A percentile compares a stretch with the other conserved stretches of the same genome.
Evolutionary conservation across 2,113 vertebrate species (phyloP).

Genomic region (Tricholaema leucomelas): DNA sequence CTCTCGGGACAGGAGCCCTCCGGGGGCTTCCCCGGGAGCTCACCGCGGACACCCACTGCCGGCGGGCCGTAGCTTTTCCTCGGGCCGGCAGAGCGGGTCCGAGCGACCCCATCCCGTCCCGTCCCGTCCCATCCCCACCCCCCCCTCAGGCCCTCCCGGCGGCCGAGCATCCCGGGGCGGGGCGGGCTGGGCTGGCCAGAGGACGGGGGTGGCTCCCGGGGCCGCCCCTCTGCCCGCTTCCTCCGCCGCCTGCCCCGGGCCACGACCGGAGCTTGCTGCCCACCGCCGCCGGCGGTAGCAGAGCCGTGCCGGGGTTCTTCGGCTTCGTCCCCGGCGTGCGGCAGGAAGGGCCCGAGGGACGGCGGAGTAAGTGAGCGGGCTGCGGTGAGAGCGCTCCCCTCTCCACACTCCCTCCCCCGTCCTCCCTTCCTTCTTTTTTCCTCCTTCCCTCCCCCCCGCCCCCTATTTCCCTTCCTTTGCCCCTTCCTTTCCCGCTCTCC

Average conservation of each 20-base stretch:
- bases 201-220: not conserved
- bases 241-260: not conserved
- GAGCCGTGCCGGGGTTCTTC: not conserved
- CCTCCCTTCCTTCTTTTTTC: too few species aligned
- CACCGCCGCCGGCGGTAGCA: not conserved
- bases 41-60: too few species aligned
- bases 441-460: too few species aligned
- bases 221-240: not conserved
- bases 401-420: too few species aligned
- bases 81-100: not conserved
- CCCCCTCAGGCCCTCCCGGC: not conserved
- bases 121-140: too few species aligned
- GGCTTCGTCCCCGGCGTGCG: not conserved
- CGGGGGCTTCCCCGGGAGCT: too few species aligned
- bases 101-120: too few species aligned
- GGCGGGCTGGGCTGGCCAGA: not conserved
- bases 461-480: too few species aligned
- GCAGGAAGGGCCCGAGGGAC: not conserved
- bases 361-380: not conserved
- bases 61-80: too few species aligned
- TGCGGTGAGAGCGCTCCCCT: not conserved
- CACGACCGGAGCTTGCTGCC: not conserved
- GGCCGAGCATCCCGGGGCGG: not conserved
- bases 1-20: not conserved
- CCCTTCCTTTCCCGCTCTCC: too few species aligned